Evolutionary conservation across 2,113 vertebrate species (phyloP), one percentile per base, ranked within the genome.

Genomic region (Nothoprocta pentlandii): DNA sequence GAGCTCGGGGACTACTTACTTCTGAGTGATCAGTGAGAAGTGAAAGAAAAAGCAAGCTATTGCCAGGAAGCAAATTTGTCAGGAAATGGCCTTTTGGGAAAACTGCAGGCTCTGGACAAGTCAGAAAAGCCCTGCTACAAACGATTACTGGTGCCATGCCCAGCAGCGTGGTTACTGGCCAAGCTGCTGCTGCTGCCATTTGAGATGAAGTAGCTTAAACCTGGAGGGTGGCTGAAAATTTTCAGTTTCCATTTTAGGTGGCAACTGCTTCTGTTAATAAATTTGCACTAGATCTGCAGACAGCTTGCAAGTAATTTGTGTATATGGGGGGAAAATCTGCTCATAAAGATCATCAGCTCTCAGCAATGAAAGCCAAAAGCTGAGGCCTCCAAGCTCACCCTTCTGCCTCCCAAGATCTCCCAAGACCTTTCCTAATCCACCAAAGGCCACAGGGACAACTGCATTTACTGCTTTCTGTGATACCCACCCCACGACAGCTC

Each of bases 1-100:
- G 75, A 82, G 85, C 58, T 1, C 9, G 67, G 81, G 67, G 92
- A 66, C 39, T 58, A 13, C 6, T 1, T 58, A 13, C 6, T 1
- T 79, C 30, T 26, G 36, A 90, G 79, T 15, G 64, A 41, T 53
- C 63, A 54, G 85, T n/a, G 88, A 74, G 85, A 92, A 83, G 85
- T 51, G 46, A 73, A 86, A 49, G 53, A 54, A 79, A 86, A 95
- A 71, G 34, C 58, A 61, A 81, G 1, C 53, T 76, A 64, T 87
- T 92, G 49, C 22, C 78, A 80, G 90, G 67, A 47, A 86, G 36
- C 4, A 41, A 49, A 42, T 70, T 9, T 47, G 53, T 49, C 41
- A 49, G 30, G 68, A 71, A 90, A 90, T 51, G 1, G 2, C 42
- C 68, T 77, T 87, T 77, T 44, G 82, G 76, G 82, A 80, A 85